Conservation (phyloP, 2,797 vertebrate species). For the Gobionotothen gibberifrons region DNA sequence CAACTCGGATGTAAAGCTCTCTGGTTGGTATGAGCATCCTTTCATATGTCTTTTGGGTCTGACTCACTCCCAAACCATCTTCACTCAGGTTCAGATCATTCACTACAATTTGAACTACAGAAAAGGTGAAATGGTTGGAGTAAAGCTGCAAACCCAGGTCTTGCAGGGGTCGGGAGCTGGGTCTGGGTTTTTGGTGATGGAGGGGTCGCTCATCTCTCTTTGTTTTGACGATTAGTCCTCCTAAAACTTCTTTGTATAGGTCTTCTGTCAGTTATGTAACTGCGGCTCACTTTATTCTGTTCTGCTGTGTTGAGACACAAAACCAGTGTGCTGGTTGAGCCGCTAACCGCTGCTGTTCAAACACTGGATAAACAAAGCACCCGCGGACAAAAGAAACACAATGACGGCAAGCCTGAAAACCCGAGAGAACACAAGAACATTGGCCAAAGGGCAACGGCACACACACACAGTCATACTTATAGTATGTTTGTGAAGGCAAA, state of each 20-base stretch:
- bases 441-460: slow-evolving; percentile 15
- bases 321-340: slow-evolving; percentile 52
- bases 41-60: not conserved
- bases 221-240: slow-evolving; percentile 62
- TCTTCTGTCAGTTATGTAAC: slow-evolving; percentile 63
- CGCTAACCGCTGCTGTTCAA: slow-evolving; percentile 46
- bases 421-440: slow-evolving; percentile 65
- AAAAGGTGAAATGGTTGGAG: not conserved
- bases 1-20: not conserved
- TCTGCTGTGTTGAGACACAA: slow-evolving; percentile 56
- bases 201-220: slow-evolving; percentile 37
- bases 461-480: slow-evolving; percentile 12
- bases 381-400: slow-evolving; percentile 67
- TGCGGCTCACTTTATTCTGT: slow-evolving; percentile 52
- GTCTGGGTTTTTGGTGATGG: slow-evolving; percentile 11
- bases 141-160: not conserved
- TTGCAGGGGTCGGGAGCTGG: slow-evolving; percentile 23
- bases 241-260: slow-evolving; percentile 65
- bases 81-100: not conserved
- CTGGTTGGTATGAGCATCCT: not conserved
- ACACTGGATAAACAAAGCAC: slow-evolving; percentile 65
- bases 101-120: not conserved
- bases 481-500: slow-evolving; percentile 19
- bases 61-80: not conserved
- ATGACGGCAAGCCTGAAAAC: slow-evolving; percentile 62